These are phyloP conservation scores for Aplodontia rufa DNA, from an alignment of 2,113 vertebrate species.

Conservation along the genomic window DNA sequence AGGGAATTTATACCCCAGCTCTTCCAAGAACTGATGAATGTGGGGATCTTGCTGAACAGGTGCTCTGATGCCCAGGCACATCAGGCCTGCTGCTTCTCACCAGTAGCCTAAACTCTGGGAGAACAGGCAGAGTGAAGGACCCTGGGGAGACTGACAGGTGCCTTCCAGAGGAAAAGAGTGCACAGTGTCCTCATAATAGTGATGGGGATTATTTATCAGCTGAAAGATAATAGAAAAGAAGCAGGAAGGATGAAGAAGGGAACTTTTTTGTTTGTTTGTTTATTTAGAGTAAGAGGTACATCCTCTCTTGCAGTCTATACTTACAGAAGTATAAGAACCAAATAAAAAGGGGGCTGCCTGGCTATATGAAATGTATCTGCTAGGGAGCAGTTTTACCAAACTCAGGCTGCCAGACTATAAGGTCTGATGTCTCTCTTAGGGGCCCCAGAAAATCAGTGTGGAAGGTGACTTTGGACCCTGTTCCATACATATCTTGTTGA, in stretches of 20 bases:
- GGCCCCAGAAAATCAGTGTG: not conserved
- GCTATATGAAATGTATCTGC: not conserved
- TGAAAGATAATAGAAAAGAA: not conserved
- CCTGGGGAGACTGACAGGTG: too few species aligned
- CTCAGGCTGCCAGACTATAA: not conserved
- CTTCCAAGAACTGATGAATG: not conserved
- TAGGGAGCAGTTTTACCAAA: not conserved
- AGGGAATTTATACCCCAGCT: not conserved
- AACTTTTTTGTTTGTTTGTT: too few species aligned
- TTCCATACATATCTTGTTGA: not conserved
- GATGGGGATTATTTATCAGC: not conserved
- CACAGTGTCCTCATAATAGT: not conserved
- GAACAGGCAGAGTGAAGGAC: not conserved
- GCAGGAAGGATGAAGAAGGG: not conserved
- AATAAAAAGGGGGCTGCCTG: not conserved
- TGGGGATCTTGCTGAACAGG: not conserved
- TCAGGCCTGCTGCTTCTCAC: not conserved
- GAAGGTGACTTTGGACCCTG: not conserved
- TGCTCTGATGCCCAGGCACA: not conserved
- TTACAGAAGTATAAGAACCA: too few species aligned
- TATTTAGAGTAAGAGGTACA: not conserved
- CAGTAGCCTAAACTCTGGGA: not conserved
- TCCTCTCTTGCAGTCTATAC: too few species aligned
- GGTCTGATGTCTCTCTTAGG: not conserved
- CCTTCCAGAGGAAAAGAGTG: too few species aligned